Evolutionary conservation across 2,113 vertebrate genomes (phyloP).

Genomic region (Nothoprocta pentlandii): DNA sequence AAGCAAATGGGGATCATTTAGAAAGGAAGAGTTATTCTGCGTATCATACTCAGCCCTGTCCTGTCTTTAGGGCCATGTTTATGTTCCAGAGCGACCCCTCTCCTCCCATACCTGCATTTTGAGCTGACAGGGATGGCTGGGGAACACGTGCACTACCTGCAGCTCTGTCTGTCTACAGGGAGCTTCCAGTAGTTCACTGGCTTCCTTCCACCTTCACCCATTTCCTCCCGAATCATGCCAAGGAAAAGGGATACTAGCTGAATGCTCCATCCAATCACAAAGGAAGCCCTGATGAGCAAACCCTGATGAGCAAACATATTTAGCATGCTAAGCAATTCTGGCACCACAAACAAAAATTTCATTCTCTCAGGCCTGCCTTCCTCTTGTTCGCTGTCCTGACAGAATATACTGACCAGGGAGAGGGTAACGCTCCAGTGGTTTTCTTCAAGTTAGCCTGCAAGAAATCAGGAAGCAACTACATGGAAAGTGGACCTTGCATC

Average conservation of each 20-base stretch:
- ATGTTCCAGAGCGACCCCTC: background rate
- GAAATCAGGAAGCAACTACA: background rate
- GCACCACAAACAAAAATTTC: background rate
- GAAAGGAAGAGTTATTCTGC: background rate
- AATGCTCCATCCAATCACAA: background rate
- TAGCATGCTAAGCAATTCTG: background rate
- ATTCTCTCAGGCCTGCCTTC: background rate
- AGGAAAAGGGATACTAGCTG: background rate
- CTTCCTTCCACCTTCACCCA: background rate
- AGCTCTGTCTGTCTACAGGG: background rate
- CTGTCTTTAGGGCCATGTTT: background rate
- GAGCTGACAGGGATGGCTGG: background rate
- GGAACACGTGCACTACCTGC: fast-evolving
- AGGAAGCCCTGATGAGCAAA: background rate
- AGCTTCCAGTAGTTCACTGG: background rate
- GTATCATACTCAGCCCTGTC: background rate
- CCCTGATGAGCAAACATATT: background rate
- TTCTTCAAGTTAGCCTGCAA: background rate
- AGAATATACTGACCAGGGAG: background rate
- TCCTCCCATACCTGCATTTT: background rate
- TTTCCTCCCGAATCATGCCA: background rate
- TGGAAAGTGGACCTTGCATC: background rate
- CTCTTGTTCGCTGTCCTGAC: background rate
- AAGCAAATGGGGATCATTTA: background rate
- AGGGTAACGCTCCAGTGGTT: background rate